phyloP scores from a whole-genome alignment of 53 echinoderm and acorn worm genomes.

The Glandiceps talaboti region DNA sequence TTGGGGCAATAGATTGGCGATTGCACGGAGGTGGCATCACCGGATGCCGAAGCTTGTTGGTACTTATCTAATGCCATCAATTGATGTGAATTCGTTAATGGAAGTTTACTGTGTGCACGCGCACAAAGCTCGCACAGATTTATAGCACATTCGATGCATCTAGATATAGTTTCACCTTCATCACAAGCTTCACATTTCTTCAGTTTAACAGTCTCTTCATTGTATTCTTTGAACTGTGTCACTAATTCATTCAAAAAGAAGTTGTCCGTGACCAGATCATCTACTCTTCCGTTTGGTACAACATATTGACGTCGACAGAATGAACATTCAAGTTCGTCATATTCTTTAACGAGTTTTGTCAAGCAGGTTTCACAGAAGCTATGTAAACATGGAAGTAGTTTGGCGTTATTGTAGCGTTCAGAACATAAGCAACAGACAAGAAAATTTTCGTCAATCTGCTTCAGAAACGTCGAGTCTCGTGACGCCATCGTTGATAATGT shows the following conservation, averaged over 20 bases:
- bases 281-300: not conserved
- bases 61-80: not conserved
- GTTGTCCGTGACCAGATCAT: not conserved
- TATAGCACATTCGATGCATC: not conserved
- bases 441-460: too few relatives aligned
- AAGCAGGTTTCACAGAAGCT: not conserved
- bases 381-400: not conserved
- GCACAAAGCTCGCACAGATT: not conserved
- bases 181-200: not conserved
- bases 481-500: too few relatives aligned
- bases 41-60: not conserved
- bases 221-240: not conserved
- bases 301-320: not conserved
- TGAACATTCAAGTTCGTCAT: not conserved
- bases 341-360: not conserved
- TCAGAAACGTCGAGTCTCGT: too few relatives aligned
- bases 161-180: not conserved
- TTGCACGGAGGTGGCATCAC: not conserved
- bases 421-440: too few relatives aligned
- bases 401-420: too few relatives aligned
- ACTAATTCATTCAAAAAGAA: not conserved
- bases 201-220: not conserved
- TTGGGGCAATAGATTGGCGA: not conserved
- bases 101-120: not conserved
- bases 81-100: not conserved